Conservation (phyloP, 2,113 vertebrate genomes). For the Halcyon malimbica region DNA sequence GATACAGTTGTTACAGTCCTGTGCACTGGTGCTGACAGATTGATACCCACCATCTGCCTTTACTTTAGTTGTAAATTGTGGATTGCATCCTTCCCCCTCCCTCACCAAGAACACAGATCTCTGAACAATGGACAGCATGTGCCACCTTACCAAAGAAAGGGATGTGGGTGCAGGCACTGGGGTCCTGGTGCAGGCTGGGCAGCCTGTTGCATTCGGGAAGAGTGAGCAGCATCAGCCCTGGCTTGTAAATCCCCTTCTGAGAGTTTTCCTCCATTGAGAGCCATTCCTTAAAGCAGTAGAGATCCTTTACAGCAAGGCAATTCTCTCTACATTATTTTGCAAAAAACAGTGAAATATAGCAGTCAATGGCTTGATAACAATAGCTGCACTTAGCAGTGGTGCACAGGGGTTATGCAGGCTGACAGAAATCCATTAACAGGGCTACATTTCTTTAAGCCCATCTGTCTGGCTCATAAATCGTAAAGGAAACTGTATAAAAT, state of each 20-base stretch:
- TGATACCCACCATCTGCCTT: rapidly evolving
- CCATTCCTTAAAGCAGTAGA: slow-evolving; percentile 95
- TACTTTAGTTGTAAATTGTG: background rate
- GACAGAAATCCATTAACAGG: background rate
- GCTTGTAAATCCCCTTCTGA: slow-evolving; percentile 75
- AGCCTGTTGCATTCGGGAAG: slow-evolving; percentile 86
- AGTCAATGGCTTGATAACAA: slow-evolving; percentile 31
- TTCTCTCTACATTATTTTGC: slow-evolving; percentile 85
- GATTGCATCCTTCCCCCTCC: rapidly evolving
- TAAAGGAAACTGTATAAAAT: background rate
- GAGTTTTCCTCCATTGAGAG: slow-evolving; percentile 79
- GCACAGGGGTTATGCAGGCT: background rate
- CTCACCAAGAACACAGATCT: background rate
- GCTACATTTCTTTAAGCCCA: background rate
- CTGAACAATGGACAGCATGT: rapidly evolving
- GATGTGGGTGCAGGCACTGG: slow-evolving; percentile 81
- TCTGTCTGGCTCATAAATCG: background rate
- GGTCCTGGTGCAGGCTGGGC: slow-evolving; percentile 84
- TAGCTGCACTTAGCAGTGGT: background rate
- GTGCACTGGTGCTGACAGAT: background rate
- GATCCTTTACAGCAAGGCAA: slow-evolving; percentile 92
- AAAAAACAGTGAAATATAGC: slow-evolving; percentile 62
- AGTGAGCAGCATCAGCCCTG: slow-evolving; percentile 70
- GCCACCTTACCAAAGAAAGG: slow-evolving; percentile 86
- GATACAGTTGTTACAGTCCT: background rate